Conservation (phyloP, 2,888 invertebrate genomes). For the Apodemia zela region DNA sequence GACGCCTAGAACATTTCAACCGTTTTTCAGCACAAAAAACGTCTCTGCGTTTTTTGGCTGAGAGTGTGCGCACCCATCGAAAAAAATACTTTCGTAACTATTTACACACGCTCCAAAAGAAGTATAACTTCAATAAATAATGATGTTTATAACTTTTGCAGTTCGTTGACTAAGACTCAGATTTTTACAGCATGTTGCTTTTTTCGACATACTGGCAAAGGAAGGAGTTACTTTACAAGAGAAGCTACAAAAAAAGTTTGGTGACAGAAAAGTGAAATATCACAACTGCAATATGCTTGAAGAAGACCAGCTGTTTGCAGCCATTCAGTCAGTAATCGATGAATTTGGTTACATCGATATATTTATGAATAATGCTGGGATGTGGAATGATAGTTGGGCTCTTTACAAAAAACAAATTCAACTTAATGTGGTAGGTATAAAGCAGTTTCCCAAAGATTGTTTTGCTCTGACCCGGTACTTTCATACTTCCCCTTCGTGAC, state of each 20-base stretch:
- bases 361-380: conserved; percentile 58
- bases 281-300: conserved; percentile 61
- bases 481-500: too few species aligned
- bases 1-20: too few species aligned
- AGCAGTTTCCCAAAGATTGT: not conserved
- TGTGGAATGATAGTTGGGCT: conserved; percentile 41
- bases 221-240: conserved; percentile 49
- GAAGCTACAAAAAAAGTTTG: conserved; percentile 50
- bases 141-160: too few species aligned
- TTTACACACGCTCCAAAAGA: too few species aligned
- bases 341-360: conserved; percentile 55
- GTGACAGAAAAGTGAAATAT: conserved; percentile 57
- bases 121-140: too few species aligned
- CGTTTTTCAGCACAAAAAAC: too few species aligned
- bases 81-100: too few species aligned
- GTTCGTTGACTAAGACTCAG: too few species aligned
- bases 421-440: conserved; percentile 54
- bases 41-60: too few species aligned
- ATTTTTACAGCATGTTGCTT: conserved; percentile 45
- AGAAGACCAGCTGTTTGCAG: conserved; percentile 47
- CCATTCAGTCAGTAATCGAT: conserved; percentile 50
- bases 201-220: conserved; percentile 53
- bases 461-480: too few species aligned
- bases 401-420: conserved; percentile 49
- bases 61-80: too few species aligned